A percentile compares a stretch with the other conserved stretches of the same genome.
Evolutionary conservation across 2,113 vertebrate species (phyloP).

Genomic region (Colius striatus): DNA sequence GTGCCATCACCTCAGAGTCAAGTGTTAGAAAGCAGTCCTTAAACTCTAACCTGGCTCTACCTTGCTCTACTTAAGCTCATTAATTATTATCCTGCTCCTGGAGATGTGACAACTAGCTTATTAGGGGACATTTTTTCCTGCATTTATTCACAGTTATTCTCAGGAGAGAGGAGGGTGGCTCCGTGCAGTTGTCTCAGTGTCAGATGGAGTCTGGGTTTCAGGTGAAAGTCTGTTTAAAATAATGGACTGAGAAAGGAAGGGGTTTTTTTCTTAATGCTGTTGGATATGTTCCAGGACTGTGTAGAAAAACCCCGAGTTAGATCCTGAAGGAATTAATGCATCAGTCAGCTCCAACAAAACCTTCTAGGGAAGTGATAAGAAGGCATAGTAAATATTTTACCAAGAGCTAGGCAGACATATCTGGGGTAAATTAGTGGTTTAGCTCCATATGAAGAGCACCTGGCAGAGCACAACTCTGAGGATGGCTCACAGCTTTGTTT

Average conservation of each 20-base stretch:
- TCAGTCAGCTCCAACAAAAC: slow-evolving; percentile 27
- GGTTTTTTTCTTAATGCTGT: neutral
- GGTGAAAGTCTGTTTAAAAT: slow-evolving; percentile 22
- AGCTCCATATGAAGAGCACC: neutral
- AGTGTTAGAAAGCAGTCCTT: neutral
- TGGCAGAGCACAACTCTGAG: neutral
- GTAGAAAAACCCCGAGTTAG: neutral
- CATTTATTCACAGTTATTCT: neutral
- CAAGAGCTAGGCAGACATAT: neutral
- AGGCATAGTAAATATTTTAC: slow-evolving; percentile 51
- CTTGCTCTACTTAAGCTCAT: neutral
- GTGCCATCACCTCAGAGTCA: neutral
- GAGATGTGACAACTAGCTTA: neutral
- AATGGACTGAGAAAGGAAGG: neutral
- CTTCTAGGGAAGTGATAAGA: slow-evolving; percentile 39
- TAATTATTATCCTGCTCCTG: neutral
- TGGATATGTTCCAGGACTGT: neutral
- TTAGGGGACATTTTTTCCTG: neutral
- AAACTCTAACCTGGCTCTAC: neutral
- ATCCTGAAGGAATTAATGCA: slow-evolving; percentile 15
- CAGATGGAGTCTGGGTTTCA: slow-evolving; percentile 4
- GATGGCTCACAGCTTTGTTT: neutral
- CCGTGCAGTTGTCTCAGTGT: neutral
- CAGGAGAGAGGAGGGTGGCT: neutral
- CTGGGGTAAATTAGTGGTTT: neutral